phyloP scores from a whole-genome alignment of 2,113 vertebrate species.

The Cettia cetti region DNA sequence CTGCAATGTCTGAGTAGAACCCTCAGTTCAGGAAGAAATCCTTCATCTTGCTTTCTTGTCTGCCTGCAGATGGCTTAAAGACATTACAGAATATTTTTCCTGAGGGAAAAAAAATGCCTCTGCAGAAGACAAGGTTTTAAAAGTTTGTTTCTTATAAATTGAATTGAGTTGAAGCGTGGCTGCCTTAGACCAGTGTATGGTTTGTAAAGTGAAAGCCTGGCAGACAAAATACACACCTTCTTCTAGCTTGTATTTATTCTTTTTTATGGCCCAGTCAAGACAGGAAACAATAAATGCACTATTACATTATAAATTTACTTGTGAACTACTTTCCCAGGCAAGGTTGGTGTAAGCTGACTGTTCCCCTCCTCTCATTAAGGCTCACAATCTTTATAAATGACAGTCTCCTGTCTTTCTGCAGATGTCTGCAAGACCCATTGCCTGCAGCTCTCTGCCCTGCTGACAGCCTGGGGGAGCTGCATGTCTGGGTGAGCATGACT shows the following conservation, averaged over 20 bases:
- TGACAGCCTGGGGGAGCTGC: background rate
- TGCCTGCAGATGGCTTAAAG: background rate
- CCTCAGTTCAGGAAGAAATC: background rate
- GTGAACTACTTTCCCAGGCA: background rate
- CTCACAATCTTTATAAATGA: background rate
- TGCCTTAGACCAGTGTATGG: background rate
- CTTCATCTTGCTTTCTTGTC: background rate
- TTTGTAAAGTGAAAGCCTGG: background rate
- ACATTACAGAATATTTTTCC: background rate
- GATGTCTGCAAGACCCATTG: background rate
- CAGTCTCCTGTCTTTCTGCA: background rate
- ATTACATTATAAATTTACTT: background rate
- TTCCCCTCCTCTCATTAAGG: background rate
- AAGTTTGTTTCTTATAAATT: background rate
- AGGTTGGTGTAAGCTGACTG: background rate
- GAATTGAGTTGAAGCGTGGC: background rate
- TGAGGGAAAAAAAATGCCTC: background rate
- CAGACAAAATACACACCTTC: background rate
- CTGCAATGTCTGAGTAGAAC: background rate
- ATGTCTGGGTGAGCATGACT: rapidly evolving
- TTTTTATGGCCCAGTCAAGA: background rate
- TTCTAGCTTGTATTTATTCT: background rate
- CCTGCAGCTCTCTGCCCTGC: background rate
- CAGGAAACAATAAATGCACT: background rate
- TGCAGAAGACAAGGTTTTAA: background rate